Percentiles rank a stretch among this genome's conserved stretches.
These are phyloP conservation scores for Haliclona indistincta DNA, from an alignment of 37 sponge, comb jelly and placozoan species.

Conservation along the genomic window DNA sequence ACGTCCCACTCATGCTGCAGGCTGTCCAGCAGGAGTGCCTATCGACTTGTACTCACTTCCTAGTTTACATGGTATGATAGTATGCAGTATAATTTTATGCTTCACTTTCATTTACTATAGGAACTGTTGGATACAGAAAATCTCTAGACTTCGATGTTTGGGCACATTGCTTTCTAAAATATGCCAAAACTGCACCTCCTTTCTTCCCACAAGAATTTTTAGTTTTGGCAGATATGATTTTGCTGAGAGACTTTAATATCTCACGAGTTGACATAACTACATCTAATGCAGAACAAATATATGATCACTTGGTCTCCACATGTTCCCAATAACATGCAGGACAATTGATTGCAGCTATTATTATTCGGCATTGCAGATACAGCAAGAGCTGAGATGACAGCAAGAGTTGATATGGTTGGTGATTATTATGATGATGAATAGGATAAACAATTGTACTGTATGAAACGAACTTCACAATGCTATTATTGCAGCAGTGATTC, in stretches of 20 bases:
- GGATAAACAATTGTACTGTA: too few species aligned
- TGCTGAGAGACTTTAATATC: constrained; percentile 3
- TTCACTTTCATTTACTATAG: constrained; percentile 5
- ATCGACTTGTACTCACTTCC: constrained; percentile 34
- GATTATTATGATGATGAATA: too few species aligned
- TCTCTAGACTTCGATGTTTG: not conserved
- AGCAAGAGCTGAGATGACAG: too few species aligned
- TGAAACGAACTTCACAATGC: too few species aligned
- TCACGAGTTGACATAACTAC: not conserved
- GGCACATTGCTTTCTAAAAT: constrained; percentile 15
- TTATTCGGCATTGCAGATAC: too few species aligned
- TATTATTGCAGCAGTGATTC: too few species aligned
- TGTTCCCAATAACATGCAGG: too few species aligned
- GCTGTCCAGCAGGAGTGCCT: constrained; percentile 43
- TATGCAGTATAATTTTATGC: too few species aligned
- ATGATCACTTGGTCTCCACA: not conserved
- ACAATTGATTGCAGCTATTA: too few species aligned
- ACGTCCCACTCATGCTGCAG: constrained; percentile 7
- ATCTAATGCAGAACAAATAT: not conserved
- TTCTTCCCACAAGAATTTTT: constrained; percentile 36
- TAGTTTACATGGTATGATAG: too few species aligned
- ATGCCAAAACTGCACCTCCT: constrained; percentile 10
- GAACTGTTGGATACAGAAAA: constrained; percentile 21
- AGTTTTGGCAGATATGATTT: constrained; percentile 5
- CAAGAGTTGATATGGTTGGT: too few species aligned